These are phyloP conservation scores for Sarcophilus harrisii DNA, from an alignment of 2,797 vertebrate genomes.

Conservation along the genomic window DNA sequence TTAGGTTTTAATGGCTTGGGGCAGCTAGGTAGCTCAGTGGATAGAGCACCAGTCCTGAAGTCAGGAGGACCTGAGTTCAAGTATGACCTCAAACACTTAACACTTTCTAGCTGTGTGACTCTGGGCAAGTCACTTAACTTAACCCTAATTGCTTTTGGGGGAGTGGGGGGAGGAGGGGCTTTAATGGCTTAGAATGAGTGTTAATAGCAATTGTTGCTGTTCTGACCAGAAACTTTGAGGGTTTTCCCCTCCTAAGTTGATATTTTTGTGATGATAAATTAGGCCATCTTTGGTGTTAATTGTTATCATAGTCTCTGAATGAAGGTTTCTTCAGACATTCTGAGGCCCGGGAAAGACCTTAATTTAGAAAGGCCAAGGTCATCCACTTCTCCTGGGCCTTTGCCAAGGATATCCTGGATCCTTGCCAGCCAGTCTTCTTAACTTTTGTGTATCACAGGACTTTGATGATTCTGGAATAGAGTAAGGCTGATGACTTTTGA, in stretches of 20 bases:
- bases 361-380: not conserved
- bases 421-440: not conserved
- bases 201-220: not conserved
- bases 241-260: not conserved
- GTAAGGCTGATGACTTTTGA: not conserved
- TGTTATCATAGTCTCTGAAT: not conserved
- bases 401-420: not conserved
- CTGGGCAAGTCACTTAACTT: no score
- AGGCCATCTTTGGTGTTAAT: not conserved
- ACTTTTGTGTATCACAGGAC: not conserved
- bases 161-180: not conserved
- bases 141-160: no score
- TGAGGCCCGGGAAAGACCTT: not conserved
- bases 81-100: no score
- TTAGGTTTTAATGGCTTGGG: not conserved
- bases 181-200: not conserved
- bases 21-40: no score
- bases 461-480: not conserved
- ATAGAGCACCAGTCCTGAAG: no score
- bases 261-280: not conserved
- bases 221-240: not conserved
- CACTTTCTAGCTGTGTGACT: no score
- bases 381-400: not conserved
- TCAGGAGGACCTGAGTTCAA: no score
- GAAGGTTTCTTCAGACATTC: not conserved